Evolutionary conservation across 1,140 invertebrate genomes (phyloP).

Genomic region (Acromyrmex echinatior): DNA sequence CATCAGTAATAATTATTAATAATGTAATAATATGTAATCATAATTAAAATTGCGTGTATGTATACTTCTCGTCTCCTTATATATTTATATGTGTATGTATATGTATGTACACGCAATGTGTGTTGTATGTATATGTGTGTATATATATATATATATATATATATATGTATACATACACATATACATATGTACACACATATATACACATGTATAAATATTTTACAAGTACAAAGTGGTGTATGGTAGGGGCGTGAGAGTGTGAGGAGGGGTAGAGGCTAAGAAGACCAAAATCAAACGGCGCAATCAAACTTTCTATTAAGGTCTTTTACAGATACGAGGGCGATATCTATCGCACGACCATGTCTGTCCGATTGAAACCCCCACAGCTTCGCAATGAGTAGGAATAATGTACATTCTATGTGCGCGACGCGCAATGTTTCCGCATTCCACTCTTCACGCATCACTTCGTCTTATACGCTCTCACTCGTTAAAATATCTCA

Average conservation of each 20-base stretch:
- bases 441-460: not conserved
- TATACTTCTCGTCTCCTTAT: conserved; percentile 42
- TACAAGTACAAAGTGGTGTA: conserved; percentile 70
- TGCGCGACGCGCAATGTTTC: not conserved
- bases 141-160: not conserved
- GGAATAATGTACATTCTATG: conserved; percentile 63
- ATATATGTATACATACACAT: conserved; percentile 74
- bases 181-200: conserved; percentile 56
- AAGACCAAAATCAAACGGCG: conserved; percentile 70
- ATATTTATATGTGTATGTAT: conserved; percentile 51
- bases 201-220: conserved; percentile 77
- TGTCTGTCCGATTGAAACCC: conserved; percentile 16
- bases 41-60: conserved; percentile 66
- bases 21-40: conserved; percentile 74
- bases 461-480: conserved; percentile 34
- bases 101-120: conserved; percentile 63
- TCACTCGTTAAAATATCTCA: conserved; percentile 71
- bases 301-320: conserved; percentile 57
- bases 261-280: conserved; percentile 37
- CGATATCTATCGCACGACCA: conserved; percentile 42
- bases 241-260: not conserved
- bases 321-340: conserved; percentile 52
- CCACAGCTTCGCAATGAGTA: conserved; percentile 12
- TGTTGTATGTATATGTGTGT: conserved; percentile 7
- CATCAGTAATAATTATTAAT: conserved; percentile 58